Evolutionary conservation across 2,888 invertebrate species (phyloP).

Genomic region (Brachypalpus laphriformis): DNA sequence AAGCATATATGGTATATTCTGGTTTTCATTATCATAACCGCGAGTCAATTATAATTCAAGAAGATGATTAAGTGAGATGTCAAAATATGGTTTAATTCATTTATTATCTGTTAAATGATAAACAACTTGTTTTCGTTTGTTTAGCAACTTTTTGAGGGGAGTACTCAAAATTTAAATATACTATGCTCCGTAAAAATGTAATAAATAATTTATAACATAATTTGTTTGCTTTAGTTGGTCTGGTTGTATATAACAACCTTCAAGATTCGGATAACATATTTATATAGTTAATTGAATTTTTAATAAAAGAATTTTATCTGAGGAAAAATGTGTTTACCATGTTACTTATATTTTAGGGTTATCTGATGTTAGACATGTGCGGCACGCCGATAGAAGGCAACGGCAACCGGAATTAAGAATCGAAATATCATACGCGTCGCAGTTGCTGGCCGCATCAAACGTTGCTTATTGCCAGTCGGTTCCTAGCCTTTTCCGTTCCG

Average conservation of each 20-base stretch:
- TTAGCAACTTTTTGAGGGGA: background rate
- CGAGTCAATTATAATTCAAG: background rate
- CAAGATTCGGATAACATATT: background rate
- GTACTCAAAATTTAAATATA: background rate
- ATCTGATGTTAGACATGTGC: background rate
- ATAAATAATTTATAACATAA: background rate
- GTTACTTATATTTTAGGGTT: background rate
- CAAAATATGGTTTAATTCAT: background rate
- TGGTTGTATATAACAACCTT: background rate
- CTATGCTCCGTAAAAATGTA: background rate
- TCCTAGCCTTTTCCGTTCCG: no score
- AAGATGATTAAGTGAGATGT: conserved; percentile 9
- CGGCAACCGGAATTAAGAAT: background rate
- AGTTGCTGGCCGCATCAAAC: no score
- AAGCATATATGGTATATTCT: background rate
- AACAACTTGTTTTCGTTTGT: conserved; percentile 8
- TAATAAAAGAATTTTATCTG: background rate
- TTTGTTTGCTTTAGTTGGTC: background rate
- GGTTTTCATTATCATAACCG: background rate
- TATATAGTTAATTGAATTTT: background rate
- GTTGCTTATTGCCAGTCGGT: no score
- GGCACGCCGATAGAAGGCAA: background rate
- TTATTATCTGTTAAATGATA: conserved; percentile 1
- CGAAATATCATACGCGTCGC: no score
- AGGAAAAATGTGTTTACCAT: background rate